Conservation (phyloP, 35 echinoderm and acorn worm genomes). For the Hemicentrotus pulcherrimus region DNA sequence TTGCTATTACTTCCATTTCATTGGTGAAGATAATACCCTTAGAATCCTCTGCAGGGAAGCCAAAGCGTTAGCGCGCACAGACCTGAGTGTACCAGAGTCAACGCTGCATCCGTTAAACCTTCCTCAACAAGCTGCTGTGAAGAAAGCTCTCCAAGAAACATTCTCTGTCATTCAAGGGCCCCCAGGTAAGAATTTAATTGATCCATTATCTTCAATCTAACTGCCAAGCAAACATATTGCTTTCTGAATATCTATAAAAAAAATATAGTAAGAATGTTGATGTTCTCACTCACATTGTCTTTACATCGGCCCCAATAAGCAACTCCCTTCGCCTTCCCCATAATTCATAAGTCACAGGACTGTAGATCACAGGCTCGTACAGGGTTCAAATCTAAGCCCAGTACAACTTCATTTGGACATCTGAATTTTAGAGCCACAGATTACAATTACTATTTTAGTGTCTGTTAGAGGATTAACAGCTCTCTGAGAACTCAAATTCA, state of each 20-base stretch:
- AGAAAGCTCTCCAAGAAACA: slow-evolving; percentile 25
- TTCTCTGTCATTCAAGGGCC: slow-evolving; percentile 71
- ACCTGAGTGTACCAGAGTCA: slow-evolving; percentile 40
- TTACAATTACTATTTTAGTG: too few species aligned
- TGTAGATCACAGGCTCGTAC: too few species aligned
- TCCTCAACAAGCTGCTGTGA: slow-evolving; percentile 39
- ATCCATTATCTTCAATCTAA: too few species aligned
- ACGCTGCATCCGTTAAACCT: slow-evolving; percentile 25
- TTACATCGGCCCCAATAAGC: not conserved
- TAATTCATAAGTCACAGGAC: not conserved
- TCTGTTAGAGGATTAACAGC: too few species aligned
- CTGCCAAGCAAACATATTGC: too few species aligned
- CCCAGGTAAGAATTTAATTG: slow-evolving; percentile 49
- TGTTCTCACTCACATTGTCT: not conserved
- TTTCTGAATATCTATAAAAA: too few species aligned
- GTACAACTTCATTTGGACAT: too few species aligned
- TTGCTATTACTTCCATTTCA: not conserved
- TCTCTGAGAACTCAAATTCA: too few species aligned
- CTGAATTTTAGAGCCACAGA: too few species aligned
- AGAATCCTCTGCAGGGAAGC: not conserved
- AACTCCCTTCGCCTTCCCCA: not conserved
- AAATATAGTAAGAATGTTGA: too few species aligned
- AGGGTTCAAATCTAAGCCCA: too few species aligned
- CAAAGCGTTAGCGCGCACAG: not conserved
- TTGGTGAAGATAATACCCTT: not conserved